phyloP scores from a whole-genome alignment of 2,888 invertebrate genomes.

The Cheilosia grossa region DNA sequence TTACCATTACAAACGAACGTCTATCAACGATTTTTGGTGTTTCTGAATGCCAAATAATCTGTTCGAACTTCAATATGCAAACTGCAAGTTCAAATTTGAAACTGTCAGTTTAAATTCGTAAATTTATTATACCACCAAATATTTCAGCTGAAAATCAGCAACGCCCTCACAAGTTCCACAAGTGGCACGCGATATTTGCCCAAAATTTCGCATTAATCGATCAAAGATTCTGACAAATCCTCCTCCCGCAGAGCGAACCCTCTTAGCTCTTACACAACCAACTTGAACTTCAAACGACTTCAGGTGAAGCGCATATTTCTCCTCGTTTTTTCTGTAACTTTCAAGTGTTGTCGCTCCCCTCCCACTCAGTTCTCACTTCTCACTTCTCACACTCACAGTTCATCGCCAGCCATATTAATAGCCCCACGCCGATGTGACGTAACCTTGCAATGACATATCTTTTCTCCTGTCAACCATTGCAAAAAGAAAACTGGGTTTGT shows the following conservation, averaged over 20 bases:
- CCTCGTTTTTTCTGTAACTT: neutral
- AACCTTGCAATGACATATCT: constrained; percentile 64
- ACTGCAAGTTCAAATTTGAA: too few relatives aligned
- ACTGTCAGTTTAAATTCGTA: too few relatives aligned
- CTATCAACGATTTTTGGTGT: too few relatives aligned
- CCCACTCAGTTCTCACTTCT: constrained; percentile 2
- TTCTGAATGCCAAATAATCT: too few relatives aligned
- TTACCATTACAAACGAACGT: too few relatives aligned
- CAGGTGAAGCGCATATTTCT: neutral
- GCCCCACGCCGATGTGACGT: constrained; percentile 37
- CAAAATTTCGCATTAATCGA: neutral
- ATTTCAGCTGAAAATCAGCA: too few relatives aligned
- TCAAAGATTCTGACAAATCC: too few relatives aligned
- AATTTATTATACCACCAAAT: too few relatives aligned
- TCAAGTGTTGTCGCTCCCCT: neutral
- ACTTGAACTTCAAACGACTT: constrained; percentile 37
- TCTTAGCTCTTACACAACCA: constrained; percentile 28
- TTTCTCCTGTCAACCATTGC: constrained; percentile 26
- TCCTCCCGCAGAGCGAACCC: neutral
- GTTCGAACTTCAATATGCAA: too few relatives aligned
- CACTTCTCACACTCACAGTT: neutral
- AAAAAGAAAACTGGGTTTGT: constrained; percentile 32
- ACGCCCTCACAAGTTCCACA: too few relatives aligned
- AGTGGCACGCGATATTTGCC: neutral
- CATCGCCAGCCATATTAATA: constrained; percentile 1